These are phyloP conservation scores for Agapornis roseicollis DNA, from an alignment of 2,113 vertebrate genomes.

Conservation along the genomic window DNA sequence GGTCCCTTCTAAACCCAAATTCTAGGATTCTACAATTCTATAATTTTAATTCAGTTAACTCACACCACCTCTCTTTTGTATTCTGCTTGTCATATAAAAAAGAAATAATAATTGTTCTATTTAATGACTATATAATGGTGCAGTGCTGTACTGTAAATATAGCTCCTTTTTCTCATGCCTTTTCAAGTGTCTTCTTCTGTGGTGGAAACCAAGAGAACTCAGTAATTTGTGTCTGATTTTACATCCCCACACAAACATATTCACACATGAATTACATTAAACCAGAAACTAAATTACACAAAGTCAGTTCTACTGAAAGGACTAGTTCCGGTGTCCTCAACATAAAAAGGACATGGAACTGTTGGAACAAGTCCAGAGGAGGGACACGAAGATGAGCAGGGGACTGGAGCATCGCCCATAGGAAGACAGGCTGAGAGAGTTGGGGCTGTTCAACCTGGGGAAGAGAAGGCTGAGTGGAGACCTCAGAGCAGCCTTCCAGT, in stretches of 20 bases:
- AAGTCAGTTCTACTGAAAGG: neutral
- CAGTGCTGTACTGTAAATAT: neutral
- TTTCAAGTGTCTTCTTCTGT: neutral
- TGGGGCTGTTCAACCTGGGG: too few species aligned
- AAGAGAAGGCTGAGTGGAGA: too few species aligned
- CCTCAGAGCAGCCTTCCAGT: too few species aligned
- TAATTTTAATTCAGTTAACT: neutral
- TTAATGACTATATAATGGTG: neutral
- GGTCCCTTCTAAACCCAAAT: neutral
- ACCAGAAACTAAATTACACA: neutral
- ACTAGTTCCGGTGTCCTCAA: too few species aligned
- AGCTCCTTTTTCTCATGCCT: neutral
- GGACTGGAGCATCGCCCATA: too few species aligned
- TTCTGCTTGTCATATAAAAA: neutral
- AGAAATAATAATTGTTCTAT: neutral
- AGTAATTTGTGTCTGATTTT: neutral
- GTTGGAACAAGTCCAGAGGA: too few species aligned
- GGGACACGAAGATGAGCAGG: too few species aligned
- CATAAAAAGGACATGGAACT: too few species aligned
- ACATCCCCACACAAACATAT: neutral
- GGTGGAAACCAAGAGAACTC: neutral
- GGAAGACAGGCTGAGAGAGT: too few species aligned
- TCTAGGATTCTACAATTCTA: neutral
- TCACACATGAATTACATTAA: neutral
- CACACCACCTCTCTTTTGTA: neutral